These are phyloP conservation scores for Sphenodon punctatus DNA, from an alignment of 2,797 vertebrate genomes.

Conservation along the genomic window DNA sequence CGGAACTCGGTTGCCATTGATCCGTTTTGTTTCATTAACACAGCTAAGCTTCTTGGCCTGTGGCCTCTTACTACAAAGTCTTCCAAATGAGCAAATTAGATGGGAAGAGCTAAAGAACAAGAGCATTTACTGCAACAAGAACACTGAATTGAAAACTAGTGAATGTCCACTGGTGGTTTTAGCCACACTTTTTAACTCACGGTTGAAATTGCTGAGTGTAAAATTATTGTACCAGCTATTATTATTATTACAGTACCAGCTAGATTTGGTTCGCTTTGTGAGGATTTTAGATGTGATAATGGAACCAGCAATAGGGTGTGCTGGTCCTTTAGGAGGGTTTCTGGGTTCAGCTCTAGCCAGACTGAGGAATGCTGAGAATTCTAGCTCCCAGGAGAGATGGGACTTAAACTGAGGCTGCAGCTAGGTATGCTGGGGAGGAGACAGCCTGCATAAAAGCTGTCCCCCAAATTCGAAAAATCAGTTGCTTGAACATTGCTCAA, in stretches of 20 bases:
- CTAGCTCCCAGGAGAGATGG: background rate
- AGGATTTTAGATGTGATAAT: background rate
- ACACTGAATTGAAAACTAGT: background rate
- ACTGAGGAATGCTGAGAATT: background rate
- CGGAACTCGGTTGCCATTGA: background rate
- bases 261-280: background rate
- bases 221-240: fast-evolving
- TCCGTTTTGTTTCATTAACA: background rate
- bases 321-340: fast-evolving
- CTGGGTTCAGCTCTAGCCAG: background rate
- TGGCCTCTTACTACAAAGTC: background rate
- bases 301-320: too few species aligned
- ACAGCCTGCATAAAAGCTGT: fast-evolving
- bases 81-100: background rate
- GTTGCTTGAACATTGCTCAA: too few species aligned
- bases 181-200: background rate
- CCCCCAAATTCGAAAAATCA: too few species aligned
- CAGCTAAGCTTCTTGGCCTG: background rate
- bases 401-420: background rate
- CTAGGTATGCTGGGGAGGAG: fast-evolving
- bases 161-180: background rate
- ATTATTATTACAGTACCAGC: too few species aligned
- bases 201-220: background rate
- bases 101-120: background rate
- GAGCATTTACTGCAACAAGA: background rate